Evolutionary conservation across 2,888 invertebrate genomes (phyloP), one percentile per base, ranked within the genome.

Genomic region (Chouioia cunea): DNA sequence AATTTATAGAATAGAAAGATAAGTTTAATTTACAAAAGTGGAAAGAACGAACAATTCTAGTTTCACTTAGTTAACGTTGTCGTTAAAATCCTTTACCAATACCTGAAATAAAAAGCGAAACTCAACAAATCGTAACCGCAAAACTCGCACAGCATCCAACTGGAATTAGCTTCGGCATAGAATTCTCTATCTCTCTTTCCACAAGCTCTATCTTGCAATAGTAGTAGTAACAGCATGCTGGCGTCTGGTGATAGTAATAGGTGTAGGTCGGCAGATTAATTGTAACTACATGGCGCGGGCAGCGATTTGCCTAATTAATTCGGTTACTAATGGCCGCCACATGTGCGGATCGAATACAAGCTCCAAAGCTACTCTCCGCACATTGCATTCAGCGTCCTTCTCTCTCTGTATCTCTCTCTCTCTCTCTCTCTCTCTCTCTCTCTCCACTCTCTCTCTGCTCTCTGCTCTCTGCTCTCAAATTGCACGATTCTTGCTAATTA

Each of bases 221-320:
- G 36, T 36, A 36, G 44, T 20, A 44, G 27, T 20, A 53, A 6
- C 18, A 50, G 52, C 52, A 14, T 20, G 10, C 14, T 12, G 15
- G 53, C 53, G 44, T 23, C 47, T 62, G 47, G 57, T 53, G 36
- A 66, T 56, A 62, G 43, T 67, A 67, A 67, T 59, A 47, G 54
- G 46, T 44, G 15, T 12, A 71, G 76, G 77, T 77, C 68, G 74
- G 79, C 81, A 83, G 83, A 84, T 84, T 84, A 84, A 84, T 84
- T 83, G 83, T 84, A 84, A 84, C 82, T 81, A 82, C 82, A 79
- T 79, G 80, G 81, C 77, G 78, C 77, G 79, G 79, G 79, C 80
- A 82, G 79, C 83, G 82, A 84, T 83, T 83, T 83, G 82, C 81
- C 82, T 82, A 83, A 84, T 84, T 83, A 84, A 83, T 84, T 83